phyloP scores from a whole-genome alignment of 2,888 invertebrate species.

The Philopedon plagiatum region DNA sequence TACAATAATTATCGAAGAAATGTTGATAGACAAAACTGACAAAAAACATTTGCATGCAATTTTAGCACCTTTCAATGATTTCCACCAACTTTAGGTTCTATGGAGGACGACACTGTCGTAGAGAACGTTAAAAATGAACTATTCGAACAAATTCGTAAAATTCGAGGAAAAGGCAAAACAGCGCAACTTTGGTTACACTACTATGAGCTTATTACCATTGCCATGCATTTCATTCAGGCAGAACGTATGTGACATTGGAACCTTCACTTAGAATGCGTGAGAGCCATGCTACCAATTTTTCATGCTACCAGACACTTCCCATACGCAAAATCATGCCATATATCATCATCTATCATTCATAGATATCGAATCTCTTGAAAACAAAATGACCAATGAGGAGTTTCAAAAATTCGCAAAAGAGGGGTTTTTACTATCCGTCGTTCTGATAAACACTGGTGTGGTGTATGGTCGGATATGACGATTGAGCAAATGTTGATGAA shows the following conservation, averaged over 20 bases:
- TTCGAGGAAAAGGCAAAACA: background rate
- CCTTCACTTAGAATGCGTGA: conserved; percentile 21
- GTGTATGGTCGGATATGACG: no score
- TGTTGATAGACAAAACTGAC: conserved; percentile 6
- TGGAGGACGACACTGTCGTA: background rate
- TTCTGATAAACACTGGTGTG: no score
- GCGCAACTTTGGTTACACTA: conserved; percentile 2
- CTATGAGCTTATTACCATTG: conserved; percentile 9
- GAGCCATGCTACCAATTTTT: conserved; percentile 26
- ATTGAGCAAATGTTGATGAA: no score
- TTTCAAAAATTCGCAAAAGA: no score
- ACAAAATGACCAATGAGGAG: no score
- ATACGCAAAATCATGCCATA: conserved; percentile 19
- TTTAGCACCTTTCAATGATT: background rate
- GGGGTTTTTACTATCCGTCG: no score
- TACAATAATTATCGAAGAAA: conserved; percentile 14
- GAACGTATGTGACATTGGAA: conserved; percentile 27
- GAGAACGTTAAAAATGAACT: background rate
- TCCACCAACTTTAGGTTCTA: background rate
- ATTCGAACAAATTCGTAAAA: background rate
- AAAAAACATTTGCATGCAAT: conserved; percentile 2
- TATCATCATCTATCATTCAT: no score
- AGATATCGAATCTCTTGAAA: no score
- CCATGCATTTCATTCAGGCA: conserved; percentile 25
- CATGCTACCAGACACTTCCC: conserved; percentile 21